Conservation (phyloP, 2,113 vertebrate species). For the Hydrolagus affinis region DNA sequence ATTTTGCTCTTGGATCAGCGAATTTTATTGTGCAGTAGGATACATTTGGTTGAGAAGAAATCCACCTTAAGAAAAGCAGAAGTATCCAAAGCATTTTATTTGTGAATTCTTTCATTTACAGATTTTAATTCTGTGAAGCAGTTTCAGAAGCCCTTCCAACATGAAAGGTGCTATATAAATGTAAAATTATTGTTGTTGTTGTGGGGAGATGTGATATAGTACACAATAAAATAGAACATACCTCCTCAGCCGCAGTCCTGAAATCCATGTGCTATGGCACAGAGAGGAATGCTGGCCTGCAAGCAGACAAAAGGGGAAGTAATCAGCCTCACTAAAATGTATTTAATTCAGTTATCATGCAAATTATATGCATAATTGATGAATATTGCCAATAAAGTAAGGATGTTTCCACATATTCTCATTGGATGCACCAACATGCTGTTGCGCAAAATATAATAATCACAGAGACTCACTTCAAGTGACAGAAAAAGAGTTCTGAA, state of each 20-base stretch:
- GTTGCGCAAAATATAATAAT: neutral
- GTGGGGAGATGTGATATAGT: neutral
- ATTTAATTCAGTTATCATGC: neutral
- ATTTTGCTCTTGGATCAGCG: neutral
- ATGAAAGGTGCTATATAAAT: too few species aligned
- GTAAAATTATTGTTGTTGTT: too few species aligned
- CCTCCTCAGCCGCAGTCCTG: slow-evolving; percentile 26
- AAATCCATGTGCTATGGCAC: slow-evolving; percentile 30
- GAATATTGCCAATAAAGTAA: slow-evolving; percentile 5
- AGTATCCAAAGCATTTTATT: neutral
- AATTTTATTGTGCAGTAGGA: neutral
- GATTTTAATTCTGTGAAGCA: too few species aligned
- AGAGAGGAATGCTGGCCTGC: slow-evolving; percentile 1
- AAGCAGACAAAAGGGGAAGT: neutral
- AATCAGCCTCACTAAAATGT: neutral
- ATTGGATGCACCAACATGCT: neutral
- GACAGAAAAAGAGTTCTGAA: slow-evolving; percentile 4
- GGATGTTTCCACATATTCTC: slow-evolving; percentile 3
- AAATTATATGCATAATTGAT: neutral
- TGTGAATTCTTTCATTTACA: too few species aligned
- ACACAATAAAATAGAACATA: neutral
- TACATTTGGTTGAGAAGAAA: neutral
- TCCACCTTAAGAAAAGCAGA: neutral
- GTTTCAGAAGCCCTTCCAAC: too few species aligned
- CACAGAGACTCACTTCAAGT: neutral